phyloP scores from a whole-genome alignment of 2,888 invertebrate genomes.

The Drosophila parthenogenetica region DNA sequence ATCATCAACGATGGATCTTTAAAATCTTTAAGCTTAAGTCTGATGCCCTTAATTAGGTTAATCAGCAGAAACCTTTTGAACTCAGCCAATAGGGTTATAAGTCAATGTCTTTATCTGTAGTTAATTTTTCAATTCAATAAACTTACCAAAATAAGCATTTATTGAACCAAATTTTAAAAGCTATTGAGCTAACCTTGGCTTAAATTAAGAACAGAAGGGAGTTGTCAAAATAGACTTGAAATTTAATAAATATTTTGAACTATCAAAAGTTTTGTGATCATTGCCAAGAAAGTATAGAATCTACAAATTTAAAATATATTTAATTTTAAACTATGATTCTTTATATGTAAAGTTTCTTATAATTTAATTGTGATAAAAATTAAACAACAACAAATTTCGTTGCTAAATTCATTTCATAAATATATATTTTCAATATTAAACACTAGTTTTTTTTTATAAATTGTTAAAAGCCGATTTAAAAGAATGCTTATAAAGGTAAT shows the following conservation, averaged over 20 bases:
- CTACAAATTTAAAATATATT: too few relatives aligned
- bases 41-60: conserved; percentile 2
- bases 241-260: too few relatives aligned
- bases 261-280: too few relatives aligned
- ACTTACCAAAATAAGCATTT: neutral
- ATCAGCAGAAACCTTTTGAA: conserved; percentile 6
- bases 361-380: neutral
- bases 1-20: conserved; percentile 14
- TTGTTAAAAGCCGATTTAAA: neutral
- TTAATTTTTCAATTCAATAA: neutral
- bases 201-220: too few relatives aligned
- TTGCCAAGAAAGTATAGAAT: too few relatives aligned
- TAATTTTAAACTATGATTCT: neutral
- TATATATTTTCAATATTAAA: too few relatives aligned
- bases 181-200: too few relatives aligned
- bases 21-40: neutral
- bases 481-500: neutral
- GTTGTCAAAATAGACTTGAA: too few relatives aligned
- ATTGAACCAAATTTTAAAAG: too few relatives aligned
- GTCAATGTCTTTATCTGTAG: conserved; percentile 34
- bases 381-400: neutral
- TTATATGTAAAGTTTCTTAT: neutral
- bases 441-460: neutral
- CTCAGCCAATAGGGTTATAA: neutral
- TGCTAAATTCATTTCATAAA: neutral